These are phyloP conservation scores for Alviniconcha marisindica DNA, from an alignment of 1,140 invertebrate genomes.

Conservation along the genomic window DNA sequence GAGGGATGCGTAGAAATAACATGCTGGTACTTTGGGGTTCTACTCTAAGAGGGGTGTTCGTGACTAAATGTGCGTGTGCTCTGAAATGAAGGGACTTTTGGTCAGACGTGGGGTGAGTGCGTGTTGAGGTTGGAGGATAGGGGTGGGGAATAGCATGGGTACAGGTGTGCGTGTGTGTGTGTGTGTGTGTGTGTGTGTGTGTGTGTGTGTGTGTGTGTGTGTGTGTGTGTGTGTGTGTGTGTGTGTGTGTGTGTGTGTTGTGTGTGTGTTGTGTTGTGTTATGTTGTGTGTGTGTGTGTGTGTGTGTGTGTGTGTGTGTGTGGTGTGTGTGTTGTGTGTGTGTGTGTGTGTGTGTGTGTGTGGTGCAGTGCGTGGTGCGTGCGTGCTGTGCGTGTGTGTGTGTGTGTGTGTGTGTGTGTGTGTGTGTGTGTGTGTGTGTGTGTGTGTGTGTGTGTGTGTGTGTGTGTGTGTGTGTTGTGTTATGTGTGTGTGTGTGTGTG, in stretches of 20 bases:
- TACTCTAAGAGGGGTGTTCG: too few species aligned
- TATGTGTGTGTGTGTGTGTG: not conserved
- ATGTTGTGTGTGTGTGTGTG: not conserved
- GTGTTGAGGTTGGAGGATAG: too few species aligned
- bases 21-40: too few species aligned
- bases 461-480: not conserved
- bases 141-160: too few species aligned
- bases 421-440: not conserved
- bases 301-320: not conserved
- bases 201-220: not conserved
- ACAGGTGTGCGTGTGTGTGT: not conserved
- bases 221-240: constrained; percentile 19
- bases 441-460: not conserved
- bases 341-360: not conserved
- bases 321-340: not conserved
- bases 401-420: not conserved
- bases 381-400: not conserved
- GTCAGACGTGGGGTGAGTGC: too few species aligned
- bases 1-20: too few species aligned
- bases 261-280: not conserved
- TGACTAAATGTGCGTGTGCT: too few species aligned
- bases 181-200: constrained; percentile 22
- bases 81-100: too few species aligned
- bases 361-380: not conserved
- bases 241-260: constrained; percentile 9